Evolutionary conservation across 2,888 invertebrate genomes (phyloP).

Genomic region (Neoaliturus tenellus): DNA sequence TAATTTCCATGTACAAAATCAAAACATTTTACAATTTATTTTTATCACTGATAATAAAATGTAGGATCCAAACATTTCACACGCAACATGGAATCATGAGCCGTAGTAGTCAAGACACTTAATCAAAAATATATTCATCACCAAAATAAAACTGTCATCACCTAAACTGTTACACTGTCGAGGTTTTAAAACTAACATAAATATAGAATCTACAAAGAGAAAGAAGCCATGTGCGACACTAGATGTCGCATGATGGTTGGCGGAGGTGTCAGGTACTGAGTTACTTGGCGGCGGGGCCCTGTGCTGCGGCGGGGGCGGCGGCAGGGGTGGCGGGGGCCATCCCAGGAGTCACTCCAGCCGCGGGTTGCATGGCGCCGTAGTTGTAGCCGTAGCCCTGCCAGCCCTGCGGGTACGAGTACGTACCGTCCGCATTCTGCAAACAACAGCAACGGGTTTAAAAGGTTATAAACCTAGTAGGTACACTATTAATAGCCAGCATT

Average conservation of each 20-base stretch:
- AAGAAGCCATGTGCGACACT: conserved; percentile 27
- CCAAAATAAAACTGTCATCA: not conserved
- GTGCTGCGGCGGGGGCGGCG: not conserved
- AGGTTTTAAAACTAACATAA: conserved; percentile 26
- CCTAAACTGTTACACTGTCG: not conserved
- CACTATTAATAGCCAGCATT: too few relatives aligned
- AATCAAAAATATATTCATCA: not conserved
- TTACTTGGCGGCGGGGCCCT: not conserved
- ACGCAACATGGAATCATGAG: too few relatives aligned
- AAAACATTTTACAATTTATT: too few relatives aligned
- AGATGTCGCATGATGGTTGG: not conserved
- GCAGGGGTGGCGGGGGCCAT: not conserved
- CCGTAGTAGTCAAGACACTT: too few relatives aligned
- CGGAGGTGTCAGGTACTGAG: conserved; percentile 22
- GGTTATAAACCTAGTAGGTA: too few relatives aligned
- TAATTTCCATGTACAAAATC: too few relatives aligned
- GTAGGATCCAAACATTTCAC: too few relatives aligned
- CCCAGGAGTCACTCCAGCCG: not conserved
- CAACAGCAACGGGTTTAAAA: too few relatives aligned
- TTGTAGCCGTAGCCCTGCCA: conserved; percentile 58
- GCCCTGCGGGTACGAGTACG: conserved; percentile 57
- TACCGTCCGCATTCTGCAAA: conserved; percentile 60
- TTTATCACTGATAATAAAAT: too few relatives aligned
- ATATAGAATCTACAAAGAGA: conserved; percentile 40
- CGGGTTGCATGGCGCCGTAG: not conserved